phyloP scores from a whole-genome alignment of 2,888 invertebrate species.

The Brachypalpus laphriformis region DNA sequence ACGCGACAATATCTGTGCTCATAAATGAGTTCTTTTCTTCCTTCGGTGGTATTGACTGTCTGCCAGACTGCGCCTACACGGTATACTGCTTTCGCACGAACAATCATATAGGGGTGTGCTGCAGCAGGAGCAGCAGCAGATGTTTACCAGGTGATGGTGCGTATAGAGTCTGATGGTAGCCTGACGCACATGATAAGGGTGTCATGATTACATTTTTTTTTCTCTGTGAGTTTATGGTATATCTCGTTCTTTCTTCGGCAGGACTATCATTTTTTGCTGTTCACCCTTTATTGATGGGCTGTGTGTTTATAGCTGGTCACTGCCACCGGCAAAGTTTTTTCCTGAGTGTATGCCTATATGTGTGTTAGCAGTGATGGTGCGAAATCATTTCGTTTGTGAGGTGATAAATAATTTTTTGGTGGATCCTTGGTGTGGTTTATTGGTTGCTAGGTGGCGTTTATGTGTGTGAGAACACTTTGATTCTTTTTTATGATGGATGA shows the following conservation, averaged over 20 bases:
- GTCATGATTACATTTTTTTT: conserved; percentile 30
- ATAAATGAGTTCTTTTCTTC: conserved; percentile 45
- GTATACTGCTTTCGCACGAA: conserved; percentile 37
- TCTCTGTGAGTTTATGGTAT: background rate
- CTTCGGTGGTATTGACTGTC: conserved; percentile 20
- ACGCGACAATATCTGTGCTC: conserved; percentile 56
- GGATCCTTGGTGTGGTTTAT: conserved; percentile 27
- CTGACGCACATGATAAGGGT: conserved; percentile 32
- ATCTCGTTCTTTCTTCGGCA: background rate
- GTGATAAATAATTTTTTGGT: conserved; percentile 1
- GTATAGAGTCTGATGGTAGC: conserved; percentile 7
- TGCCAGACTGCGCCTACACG: conserved; percentile 55
- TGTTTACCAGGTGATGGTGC: conserved; percentile 39
- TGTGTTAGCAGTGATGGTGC: background rate
- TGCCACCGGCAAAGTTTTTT: background rate
- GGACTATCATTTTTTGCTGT: background rate
- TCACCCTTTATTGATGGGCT: conserved; percentile 9
- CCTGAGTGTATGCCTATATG: background rate
- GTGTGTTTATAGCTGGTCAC: conserved; percentile 25
- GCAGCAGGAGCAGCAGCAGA: conserved; percentile 58
- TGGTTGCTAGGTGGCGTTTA: conserved; percentile 24
- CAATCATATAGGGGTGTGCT: conserved; percentile 25
- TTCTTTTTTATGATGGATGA: background rate
- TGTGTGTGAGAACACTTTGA: background rate
- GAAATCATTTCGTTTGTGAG: conserved; percentile 1